A percentile compares a stretch with the other conserved stretches of the same genome.
Conservation (phyloP, 1,140 invertebrate species). For the Mactra quadrangularis region DNA sequence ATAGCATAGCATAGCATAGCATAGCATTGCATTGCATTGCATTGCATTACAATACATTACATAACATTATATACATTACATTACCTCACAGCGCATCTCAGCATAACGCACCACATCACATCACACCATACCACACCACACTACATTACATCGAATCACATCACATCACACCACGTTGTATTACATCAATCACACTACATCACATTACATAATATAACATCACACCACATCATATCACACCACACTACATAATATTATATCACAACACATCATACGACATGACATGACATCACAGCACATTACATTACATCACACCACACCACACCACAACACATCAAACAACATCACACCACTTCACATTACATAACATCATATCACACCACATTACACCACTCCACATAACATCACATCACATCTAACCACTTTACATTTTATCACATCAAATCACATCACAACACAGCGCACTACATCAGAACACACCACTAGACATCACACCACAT, state of each 20-base stretch:
- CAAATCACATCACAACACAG: constrained; percentile 53
- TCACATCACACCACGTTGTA: too few species aligned
- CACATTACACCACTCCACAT: constrained; percentile 39
- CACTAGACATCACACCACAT: constrained; percentile 16
- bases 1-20: constrained; percentile 32
- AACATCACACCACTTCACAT: constrained; percentile 59
- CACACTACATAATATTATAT: too few species aligned
- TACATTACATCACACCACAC: too few species aligned
- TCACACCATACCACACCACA: too few species aligned
- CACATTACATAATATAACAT: too few species aligned
- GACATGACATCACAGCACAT: too few species aligned
- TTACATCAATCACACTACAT: too few species aligned
- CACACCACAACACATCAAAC: constrained; percentile 57
- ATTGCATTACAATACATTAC: constrained; percentile 46
- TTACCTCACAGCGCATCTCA: constrained; percentile 12
- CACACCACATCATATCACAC: too few species aligned
- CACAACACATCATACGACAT: too few species aligned
- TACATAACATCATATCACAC: constrained; percentile 51
- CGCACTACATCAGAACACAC: constrained; percentile 49
- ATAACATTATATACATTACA: constrained; percentile 40
- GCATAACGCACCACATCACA: constrained; percentile 36
- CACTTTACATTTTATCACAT: constrained; percentile 37
- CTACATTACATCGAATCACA: too few species aligned
- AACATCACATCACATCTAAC: constrained; percentile 51
- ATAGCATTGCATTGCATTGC: constrained; percentile 33